Percentiles rank a stretch among this genome's conserved stretches.
Evolutionary conservation across 2,888 invertebrate species (phyloP).

Genomic region (Athalia cordata): DNA sequence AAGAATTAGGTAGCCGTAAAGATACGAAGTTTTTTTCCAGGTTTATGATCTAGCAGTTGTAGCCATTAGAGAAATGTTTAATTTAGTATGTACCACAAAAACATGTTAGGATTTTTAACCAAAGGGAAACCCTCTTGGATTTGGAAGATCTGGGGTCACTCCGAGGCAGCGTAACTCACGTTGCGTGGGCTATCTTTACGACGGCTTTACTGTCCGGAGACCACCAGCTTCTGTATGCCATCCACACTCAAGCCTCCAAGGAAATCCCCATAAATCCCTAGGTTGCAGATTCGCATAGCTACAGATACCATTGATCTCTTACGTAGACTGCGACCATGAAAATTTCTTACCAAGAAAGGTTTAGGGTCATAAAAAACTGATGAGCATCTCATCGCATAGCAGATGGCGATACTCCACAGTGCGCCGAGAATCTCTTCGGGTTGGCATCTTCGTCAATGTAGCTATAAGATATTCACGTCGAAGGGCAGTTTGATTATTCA

Average conservation of each 20-base stretch:
- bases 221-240: neutral
- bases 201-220: neutral
- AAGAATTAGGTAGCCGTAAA: too few species aligned
- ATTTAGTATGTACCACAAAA: slow-evolving; percentile 2
- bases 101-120: slow-evolving; percentile 7
- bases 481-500: slow-evolving; percentile 13
- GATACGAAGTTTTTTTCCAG: too few species aligned
- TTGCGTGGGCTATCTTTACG: slow-evolving; percentile 11
- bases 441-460: slow-evolving; percentile 5
- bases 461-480: neutral
- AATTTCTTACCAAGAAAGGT: slow-evolving; percentile 3
- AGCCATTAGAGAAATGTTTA: slow-evolving; percentile 19
- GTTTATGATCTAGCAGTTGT: too few species aligned
- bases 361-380: slow-evolving; percentile 2
- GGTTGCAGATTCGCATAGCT: neutral
- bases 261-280: slow-evolving; percentile 1
- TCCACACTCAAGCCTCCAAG: neutral
- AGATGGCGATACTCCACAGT: slow-evolving; percentile 1
- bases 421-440: neutral
- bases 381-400: neutral
- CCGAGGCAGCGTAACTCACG: neutral
- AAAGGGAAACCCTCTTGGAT: neutral
- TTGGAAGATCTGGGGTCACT: neutral
- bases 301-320: slow-evolving; percentile 8
- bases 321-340: neutral